Evolutionary conservation across 2,113 vertebrate genomes (phyloP), one percentile per base, ranked within the genome.

Genomic region (Gymnobelideus leadbeateri): DNA sequence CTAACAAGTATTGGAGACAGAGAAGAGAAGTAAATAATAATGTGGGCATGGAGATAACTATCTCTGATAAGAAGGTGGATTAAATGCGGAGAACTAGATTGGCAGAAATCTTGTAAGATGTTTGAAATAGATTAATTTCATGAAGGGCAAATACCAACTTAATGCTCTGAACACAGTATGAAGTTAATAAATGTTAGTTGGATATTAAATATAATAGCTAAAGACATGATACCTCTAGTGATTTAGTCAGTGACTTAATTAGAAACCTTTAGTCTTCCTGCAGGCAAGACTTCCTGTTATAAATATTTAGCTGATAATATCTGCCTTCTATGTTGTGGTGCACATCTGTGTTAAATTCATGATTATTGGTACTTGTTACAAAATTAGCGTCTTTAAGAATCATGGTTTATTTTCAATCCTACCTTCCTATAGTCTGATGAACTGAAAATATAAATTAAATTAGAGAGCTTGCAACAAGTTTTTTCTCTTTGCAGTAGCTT

Each of bases 231-330:
- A 43, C 6, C 68, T 43, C n/a, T 21, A 77, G 37, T 47, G 43
- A 49, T 46, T 90, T 89, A 89, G 52, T 52, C 26, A 61, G 57
- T 37, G 61, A 37, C 61, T 68, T 68, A 37, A 53, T 24, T 90
- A 61, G 4, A 91, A 91, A 95, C 49, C 84, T 51, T 91, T 94
- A 91, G 47, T 12, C 11, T 95, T 93, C 0, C 25, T 16, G 49
- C 52, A 25, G 68, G 51, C 68, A 31, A 68, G 90, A 61, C 8
- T 95, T 95, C 90, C 43, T 94, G 52, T 89, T 92, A 57, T 6
- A 94, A 94, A 95, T 49, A 91, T 93, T 95, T 90, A 77, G 89
- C 92, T 68, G 46, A 57, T n/a, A 55, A 10, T 28, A 43, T 94
- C 92, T 91, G 84, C 95, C 91, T 95, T 93, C 55, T 92, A 92